Percentiles rank a stretch among this genome's conserved stretches.
phyloP scores from a whole-genome alignment of 2,113 vertebrate genomes.

The Craseonycteris thonglongyai region DNA sequence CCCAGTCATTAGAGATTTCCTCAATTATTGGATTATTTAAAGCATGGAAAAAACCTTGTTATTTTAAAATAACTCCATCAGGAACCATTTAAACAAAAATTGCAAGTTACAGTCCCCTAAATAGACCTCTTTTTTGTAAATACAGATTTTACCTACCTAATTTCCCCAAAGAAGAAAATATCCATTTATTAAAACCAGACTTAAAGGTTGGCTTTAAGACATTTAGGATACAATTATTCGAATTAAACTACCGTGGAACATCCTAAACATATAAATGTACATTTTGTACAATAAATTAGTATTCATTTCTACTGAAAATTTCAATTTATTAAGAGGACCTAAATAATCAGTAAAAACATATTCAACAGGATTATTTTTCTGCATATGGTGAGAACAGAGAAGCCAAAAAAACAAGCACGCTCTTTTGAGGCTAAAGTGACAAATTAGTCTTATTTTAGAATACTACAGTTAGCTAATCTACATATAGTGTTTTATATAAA shows the following conservation, averaged over 20 bases:
- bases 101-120: background rate
- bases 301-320: constrained; percentile 16
- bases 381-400: background rate
- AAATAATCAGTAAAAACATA: background rate
- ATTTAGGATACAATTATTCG: background rate
- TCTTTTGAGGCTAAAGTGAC: background rate
- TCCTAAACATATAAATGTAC: background rate
- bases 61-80: background rate
- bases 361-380: background rate
- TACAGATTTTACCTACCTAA: background rate
- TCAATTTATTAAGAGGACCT: background rate
- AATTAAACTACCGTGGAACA: background rate
- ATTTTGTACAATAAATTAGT: background rate
- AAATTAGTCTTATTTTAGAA: background rate
- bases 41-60: background rate
- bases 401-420: background rate
- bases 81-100: background rate
- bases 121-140: background rate
- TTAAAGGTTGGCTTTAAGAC: background rate
- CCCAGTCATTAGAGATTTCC: background rate
- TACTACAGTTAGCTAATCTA: background rate
- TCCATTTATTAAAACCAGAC: background rate
- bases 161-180: background rate
- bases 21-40: background rate
- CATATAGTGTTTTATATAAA: background rate